phyloP scores from a whole-genome alignment of 2,113 vertebrate species.

The Petrocephalus microphthalmus region DNA sequence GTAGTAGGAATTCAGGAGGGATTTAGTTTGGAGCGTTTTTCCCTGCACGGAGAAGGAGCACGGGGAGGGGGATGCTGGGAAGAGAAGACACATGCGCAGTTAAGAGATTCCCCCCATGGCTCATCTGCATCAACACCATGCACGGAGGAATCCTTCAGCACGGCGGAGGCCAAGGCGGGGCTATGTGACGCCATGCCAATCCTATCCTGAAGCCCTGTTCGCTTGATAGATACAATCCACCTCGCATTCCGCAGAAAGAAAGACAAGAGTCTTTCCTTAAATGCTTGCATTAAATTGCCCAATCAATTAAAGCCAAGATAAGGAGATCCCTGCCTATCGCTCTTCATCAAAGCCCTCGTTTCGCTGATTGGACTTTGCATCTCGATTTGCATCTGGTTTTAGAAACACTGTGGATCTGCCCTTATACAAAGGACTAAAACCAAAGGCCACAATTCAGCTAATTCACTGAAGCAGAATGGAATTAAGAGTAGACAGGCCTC shows the following conservation, averaged over 20 bases:
- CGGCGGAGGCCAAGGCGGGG: too few species aligned
- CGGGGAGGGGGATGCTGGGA: constrained; percentile 69
- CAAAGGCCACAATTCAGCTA: background rate
- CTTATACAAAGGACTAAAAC: background rate
- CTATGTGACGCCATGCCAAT: background rate
- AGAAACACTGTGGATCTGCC: background rate
- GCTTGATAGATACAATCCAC: background rate
- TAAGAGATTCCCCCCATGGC: constrained; percentile 39
- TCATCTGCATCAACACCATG: constrained; percentile 42
- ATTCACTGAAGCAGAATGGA: background rate
- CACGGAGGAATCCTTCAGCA: background rate
- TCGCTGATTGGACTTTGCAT: background rate
- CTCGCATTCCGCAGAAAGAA: background rate
- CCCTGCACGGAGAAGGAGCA: constrained; percentile 82
- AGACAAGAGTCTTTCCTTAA: background rate
- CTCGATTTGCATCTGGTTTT: background rate
- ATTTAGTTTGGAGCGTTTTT: constrained; percentile 80
- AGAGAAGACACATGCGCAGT: constrained; percentile 55
- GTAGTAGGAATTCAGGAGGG: constrained; percentile 76
- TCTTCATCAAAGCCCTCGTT: background rate
- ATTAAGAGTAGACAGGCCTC: background rate
- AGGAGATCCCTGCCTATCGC: background rate
- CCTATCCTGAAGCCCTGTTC: background rate
- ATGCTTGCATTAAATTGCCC: background rate
- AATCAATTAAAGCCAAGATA: background rate